These are phyloP conservation scores for Notocelia uddmanniana DNA, from an alignment of 2,888 invertebrate genomes.

Conservation along the genomic window DNA sequence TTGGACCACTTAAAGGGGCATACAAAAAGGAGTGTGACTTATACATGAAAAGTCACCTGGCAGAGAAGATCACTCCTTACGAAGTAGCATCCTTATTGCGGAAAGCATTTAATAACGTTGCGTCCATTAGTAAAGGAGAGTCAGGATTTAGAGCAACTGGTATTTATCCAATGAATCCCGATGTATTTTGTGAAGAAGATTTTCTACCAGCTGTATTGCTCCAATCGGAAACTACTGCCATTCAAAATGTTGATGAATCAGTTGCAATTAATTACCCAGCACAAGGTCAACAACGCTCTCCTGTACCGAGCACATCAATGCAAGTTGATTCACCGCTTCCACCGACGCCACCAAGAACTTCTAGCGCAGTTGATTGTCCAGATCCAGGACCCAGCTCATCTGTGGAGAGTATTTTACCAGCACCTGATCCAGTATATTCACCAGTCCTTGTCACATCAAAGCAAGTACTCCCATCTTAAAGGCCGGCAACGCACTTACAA, in stretches of 20 bases:
- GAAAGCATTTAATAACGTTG: slow-evolving; percentile 40
- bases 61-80: slow-evolving; percentile 50
- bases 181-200: slow-evolving; percentile 51
- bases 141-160: slow-evolving; percentile 52
- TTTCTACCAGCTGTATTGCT: slow-evolving; percentile 17
- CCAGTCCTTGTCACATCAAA: background rate
- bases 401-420: background rate
- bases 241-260: background rate
- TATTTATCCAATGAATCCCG: slow-evolving; percentile 53
- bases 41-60: slow-evolving; percentile 50
- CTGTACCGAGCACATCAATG: background rate
- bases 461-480: too few relatives aligned
- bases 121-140: slow-evolving; percentile 51
- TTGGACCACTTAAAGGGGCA: slow-evolving; percentile 50
- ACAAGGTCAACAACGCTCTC: background rate
- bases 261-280: background rate
- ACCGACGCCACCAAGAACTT: background rate
- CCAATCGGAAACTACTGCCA: background rate
- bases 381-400: background rate
- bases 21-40: slow-evolving; percentile 53
- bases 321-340: slow-evolving; percentile 2
- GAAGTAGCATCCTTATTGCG: slow-evolving; percentile 50
- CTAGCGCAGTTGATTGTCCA: background rate
- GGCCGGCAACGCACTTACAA: too few relatives aligned
- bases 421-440: background rate